A percentile compares a stretch with the other conserved stretches of the same genome.
Conservation (phyloP, 2,888 invertebrate species). For the Silvanus unidentatus region DNA sequence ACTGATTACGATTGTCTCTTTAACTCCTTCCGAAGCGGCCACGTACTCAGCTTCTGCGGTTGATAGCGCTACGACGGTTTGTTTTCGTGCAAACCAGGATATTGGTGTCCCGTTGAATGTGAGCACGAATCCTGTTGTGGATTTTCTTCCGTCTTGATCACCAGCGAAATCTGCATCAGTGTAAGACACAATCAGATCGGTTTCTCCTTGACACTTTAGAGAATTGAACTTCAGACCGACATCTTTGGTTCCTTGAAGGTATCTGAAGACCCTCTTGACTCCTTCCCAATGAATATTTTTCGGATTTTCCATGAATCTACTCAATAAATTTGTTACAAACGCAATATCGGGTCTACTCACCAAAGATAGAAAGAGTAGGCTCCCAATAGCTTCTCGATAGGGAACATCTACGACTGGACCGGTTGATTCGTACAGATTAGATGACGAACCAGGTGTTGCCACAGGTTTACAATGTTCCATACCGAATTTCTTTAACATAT, state of each 20-base stretch:
- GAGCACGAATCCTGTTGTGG: constrained; percentile 19
- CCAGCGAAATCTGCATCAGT: constrained; percentile 21
- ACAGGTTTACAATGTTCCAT: too few species aligned
- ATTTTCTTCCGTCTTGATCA: constrained; percentile 18
- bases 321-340: background rate
- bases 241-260: background rate
- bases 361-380: constrained; percentile 17
- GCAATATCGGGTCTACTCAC: constrained; percentile 19
- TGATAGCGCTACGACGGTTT: constrained; percentile 24
- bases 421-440: too few species aligned
- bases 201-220: too few species aligned
- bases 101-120: constrained; percentile 23
- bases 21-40: constrained; percentile 16
- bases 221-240: background rate
- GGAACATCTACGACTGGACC: too few species aligned
- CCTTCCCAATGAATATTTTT: too few species aligned
- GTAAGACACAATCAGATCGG: constrained; percentile 6
- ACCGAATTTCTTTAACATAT: too few species aligned
- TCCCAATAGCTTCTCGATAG: constrained; percentile 15
- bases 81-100: constrained; percentile 23
- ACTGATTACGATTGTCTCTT: constrained; percentile 10
- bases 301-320: too few species aligned
- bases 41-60: constrained; percentile 27
- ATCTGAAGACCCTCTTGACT: constrained; percentile 4
- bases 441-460: too few species aligned